These are phyloP conservation scores for Drosophila pseudotalamancana DNA, from an alignment of 2,888 invertebrate species.

Conservation along the genomic window DNA sequence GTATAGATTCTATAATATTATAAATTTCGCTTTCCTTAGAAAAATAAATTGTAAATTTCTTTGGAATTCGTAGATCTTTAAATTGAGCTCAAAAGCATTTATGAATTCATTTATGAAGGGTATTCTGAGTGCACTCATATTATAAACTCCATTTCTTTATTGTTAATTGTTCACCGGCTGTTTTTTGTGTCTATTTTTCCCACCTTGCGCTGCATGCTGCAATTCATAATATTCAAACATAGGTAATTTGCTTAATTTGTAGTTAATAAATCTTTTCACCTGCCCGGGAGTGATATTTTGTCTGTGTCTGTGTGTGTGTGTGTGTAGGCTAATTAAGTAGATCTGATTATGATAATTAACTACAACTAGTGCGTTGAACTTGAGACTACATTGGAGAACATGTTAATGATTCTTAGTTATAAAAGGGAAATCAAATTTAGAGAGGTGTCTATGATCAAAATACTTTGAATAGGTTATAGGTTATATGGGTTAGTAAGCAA, in stretches of 20 bases:
- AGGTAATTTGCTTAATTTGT: conserved; percentile 66
- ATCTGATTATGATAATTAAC: conserved; percentile 45
- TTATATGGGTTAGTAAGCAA: no score
- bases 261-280: conserved; percentile 68
- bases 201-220: conserved; percentile 39
- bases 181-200: conserved; percentile 16
- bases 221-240: conserved; percentile 23
- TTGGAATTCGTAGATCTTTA: no score
- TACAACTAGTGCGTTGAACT: no score
- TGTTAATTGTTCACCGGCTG: conserved; percentile 50
- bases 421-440: no score
- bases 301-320: neutral
- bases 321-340: conserved; percentile 3
- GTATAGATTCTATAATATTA: neutral
- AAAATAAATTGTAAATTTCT: no score
- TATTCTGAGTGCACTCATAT: neutral
- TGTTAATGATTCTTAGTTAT: no score
- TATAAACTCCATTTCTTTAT: neutral
- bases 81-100: no score
- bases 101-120: conserved; percentile 16
- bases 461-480: no score
- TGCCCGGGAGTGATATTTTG: conserved; percentile 7
- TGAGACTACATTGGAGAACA: no score
- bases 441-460: no score
- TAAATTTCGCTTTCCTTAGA: no score